A percentile compares a stretch with the other conserved stretches of the same genome.
phyloP scores from a whole-genome alignment of 1,140 invertebrate species.

The Anastatus disparis region DNA sequence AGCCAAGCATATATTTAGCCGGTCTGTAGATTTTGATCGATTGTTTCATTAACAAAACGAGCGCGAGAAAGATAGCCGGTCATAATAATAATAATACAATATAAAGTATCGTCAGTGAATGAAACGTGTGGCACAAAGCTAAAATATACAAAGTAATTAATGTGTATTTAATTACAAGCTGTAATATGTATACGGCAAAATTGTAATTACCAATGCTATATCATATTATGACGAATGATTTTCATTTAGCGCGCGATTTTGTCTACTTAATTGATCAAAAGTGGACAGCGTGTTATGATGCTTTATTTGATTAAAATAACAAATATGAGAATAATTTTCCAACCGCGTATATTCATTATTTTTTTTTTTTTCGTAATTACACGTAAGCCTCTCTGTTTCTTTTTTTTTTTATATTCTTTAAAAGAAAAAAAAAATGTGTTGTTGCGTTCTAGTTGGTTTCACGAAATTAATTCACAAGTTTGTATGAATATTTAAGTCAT shows the following conservation, averaged over 20 bases:
- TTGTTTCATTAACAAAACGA: slow-evolving; percentile 28
- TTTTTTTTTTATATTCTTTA: no score
- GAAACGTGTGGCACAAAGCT: no score
- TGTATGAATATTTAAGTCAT: no score
- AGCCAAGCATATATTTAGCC: background rate
- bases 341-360: background rate
- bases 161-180: slow-evolving; percentile 27
- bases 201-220: no score
- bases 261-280: slow-evolving; percentile 39
- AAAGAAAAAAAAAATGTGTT: background rate
- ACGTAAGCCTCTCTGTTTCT: no score
- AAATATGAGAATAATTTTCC: slow-evolving; percentile 17
- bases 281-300: background rate
- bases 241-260: slow-evolving; percentile 12
- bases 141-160: slow-evolving; percentile 14
- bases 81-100: background rate
- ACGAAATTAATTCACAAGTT: no score
- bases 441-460: no score
- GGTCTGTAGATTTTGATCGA: slow-evolving; percentile 24
- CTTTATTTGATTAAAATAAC: slow-evolving; percentile 10
- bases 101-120: background rate
- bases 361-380: background rate
- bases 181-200: no score
- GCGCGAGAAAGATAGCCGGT: no score
- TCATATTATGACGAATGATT: no score